Evolutionary conservation across 2,888 invertebrate genomes (phyloP).

Genomic region (Euclidia mi): DNA sequence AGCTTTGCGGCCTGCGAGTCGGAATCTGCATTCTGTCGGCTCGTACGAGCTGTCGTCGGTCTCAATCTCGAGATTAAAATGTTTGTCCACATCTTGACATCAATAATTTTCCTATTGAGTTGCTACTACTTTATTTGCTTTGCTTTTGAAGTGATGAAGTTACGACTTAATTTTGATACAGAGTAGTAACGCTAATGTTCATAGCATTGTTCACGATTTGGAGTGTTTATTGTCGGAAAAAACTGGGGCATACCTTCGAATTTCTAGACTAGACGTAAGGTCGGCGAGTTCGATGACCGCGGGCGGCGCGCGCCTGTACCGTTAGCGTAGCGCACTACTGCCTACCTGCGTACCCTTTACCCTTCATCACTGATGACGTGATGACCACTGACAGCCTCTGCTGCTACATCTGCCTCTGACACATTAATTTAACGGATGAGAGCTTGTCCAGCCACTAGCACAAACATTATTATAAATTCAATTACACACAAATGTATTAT

Average conservation of each 20-base stretch:
- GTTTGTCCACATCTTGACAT: constrained; percentile 40
- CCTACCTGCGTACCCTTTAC: constrained; percentile 69
- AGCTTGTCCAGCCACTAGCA: not conserved
- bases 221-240: constrained; percentile 36
- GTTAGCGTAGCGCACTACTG: constrained; percentile 72
- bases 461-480: constrained; percentile 1
- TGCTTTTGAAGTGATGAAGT: constrained; percentile 16
- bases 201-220: not conserved
- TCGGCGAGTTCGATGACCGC: constrained; percentile 84
- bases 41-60: constrained; percentile 36
- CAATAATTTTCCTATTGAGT: constrained; percentile 29
- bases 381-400: constrained; percentile 24
- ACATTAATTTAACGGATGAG: constrained; percentile 11
- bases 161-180: constrained; percentile 6
- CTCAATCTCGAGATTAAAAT: constrained; percentile 50
- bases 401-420: constrained; percentile 28
- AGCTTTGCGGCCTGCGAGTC: constrained; percentile 56
- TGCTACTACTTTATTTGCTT: constrained; percentile 28
- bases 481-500: constrained; percentile 1
- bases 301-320: constrained; percentile 76
- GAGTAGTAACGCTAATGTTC: not conserved
- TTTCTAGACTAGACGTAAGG: constrained; percentile 81
- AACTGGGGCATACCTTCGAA: constrained; percentile 83
- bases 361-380: constrained; percentile 50
- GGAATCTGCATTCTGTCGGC: constrained; percentile 59